Evolutionary conservation across 2,888 invertebrate genomes (phyloP).

Genomic region (Drosophila merina): DNA sequence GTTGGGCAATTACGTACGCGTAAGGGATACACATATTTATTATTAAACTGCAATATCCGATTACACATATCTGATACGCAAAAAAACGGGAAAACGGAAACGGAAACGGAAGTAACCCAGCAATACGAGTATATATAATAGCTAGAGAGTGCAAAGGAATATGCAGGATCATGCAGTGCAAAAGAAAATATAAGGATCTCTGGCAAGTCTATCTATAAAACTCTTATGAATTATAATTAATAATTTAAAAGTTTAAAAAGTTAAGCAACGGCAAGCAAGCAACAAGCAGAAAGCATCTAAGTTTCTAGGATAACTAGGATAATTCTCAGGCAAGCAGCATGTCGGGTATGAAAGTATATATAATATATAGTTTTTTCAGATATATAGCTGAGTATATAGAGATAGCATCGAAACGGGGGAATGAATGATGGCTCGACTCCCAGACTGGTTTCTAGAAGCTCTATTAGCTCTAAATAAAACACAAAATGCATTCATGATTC

Average conservation of each 20-base stretch:
- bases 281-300: slow-evolving; percentile 34
- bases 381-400: slow-evolving; percentile 2
- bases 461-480: not conserved
- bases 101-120: slow-evolving; percentile 17
- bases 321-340: slow-evolving; percentile 9
- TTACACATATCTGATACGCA: slow-evolving; percentile 10
- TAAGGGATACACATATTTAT: slow-evolving; percentile 1
- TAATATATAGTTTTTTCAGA: not conserved
- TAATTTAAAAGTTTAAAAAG: not conserved
- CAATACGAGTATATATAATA: slow-evolving; percentile 10
- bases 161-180: slow-evolving; percentile 31
- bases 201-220: too few species aligned
- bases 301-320: not conserved
- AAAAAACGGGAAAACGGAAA: not conserved
- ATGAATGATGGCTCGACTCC: slow-evolving; percentile 5
- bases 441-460: not conserved
- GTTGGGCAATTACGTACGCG: slow-evolving; percentile 1
- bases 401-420: slow-evolving; percentile 5
- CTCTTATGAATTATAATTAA: too few species aligned
- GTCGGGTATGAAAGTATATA: not conserved
- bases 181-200: not conserved
- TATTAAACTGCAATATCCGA: slow-evolving; percentile 4
- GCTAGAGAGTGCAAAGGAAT: slow-evolving; percentile 3
- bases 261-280: slow-evolving; percentile 6
- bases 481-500: slow-evolving; percentile 16